phyloP scores from a whole-genome alignment of 2,888 invertebrate species.

The Chloroclysta siterata region DNA sequence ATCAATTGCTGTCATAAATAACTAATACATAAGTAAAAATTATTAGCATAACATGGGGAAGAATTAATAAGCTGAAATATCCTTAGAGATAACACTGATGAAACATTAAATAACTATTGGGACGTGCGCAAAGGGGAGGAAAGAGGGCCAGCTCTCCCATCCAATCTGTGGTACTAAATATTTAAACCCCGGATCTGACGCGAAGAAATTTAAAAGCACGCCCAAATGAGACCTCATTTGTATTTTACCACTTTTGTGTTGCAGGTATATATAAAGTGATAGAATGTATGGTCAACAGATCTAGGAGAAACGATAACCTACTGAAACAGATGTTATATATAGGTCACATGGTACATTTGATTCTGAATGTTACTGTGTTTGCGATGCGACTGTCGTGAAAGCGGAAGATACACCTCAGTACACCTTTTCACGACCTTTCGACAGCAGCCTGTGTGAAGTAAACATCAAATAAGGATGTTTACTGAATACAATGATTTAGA shows the following conservation, averaged over 20 bases:
- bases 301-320: neutral
- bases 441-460: neutral
- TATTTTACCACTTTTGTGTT: neutral
- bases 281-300: neutral
- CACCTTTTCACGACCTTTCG: neutral
- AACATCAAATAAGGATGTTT: neutral
- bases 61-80: conserved; percentile 19
- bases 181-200: conserved; percentile 2
- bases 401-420: neutral
- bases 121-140: conserved; percentile 23
- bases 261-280: neutral
- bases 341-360: neutral
- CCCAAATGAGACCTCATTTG: neutral
- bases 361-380: neutral
- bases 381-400: neutral
- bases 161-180: conserved; percentile 5
- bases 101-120: conserved; percentile 9
- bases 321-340: neutral
- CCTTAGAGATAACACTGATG: conserved; percentile 14
- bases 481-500: conserved; percentile 1
- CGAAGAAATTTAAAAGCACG: neutral
- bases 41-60: neutral
- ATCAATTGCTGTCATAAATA: conserved; percentile 23
- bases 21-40: neutral
- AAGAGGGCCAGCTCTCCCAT: conserved; percentile 1